phyloP scores from a whole-genome alignment of 2,888 invertebrate species.

The Rotaria macrura region DNA sequence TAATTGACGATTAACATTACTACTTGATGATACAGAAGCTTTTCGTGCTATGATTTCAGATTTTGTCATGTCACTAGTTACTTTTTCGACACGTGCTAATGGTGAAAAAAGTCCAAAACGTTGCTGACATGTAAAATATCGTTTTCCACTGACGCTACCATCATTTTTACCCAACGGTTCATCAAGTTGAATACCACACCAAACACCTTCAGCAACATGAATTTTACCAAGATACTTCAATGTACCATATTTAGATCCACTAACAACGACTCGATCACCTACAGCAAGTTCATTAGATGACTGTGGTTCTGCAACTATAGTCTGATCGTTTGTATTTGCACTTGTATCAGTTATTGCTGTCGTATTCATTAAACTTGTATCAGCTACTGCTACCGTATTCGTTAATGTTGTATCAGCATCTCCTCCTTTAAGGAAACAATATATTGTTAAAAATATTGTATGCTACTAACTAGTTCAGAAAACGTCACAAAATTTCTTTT shows the following conservation, averaged over 20 bases:
- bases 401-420: not conserved
- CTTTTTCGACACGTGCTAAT: not conserved
- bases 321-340: not conserved
- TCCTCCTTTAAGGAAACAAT: not conserved
- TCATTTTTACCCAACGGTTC: constrained; percentile 32
- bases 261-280: constrained; percentile 75
- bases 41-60: not conserved
- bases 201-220: constrained; percentile 79
- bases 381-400: not conserved
- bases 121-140: constrained; percentile 29
- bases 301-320: not conserved
- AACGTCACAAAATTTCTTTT: too few relatives aligned
- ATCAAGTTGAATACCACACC: constrained; percentile 52
- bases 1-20: not conserved
- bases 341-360: not conserved
- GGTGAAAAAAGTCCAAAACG: constrained; percentile 6
- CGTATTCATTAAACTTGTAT: not conserved
- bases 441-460: not conserved
- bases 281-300: constrained; percentile 69
- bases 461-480: too few relatives aligned
- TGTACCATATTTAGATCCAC: constrained; percentile 46
- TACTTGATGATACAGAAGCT: not conserved
- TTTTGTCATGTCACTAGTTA: not conserved
- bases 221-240: constrained; percentile 74
- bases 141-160: constrained; percentile 30